Evolutionary conservation across 2,797 vertebrate genomes (phyloP).

Genomic region (Myotis myotis): DNA sequence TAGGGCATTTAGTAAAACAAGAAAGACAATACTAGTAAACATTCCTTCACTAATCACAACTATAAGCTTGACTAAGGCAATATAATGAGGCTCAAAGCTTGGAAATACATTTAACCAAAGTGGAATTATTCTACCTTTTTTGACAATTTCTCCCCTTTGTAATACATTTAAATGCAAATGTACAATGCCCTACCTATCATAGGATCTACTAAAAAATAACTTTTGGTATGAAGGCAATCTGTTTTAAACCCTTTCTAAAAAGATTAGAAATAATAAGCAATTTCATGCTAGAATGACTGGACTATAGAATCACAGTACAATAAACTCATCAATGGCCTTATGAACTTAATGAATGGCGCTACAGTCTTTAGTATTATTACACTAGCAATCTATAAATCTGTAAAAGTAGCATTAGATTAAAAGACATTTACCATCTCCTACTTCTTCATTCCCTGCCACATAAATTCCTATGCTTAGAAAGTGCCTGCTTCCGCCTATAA

Average conservation of each 20-base stretch:
- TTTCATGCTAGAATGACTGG: neutral
- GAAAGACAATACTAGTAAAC: neutral
- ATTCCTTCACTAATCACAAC: constrained; percentile 12
- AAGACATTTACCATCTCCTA: constrained; percentile 16
- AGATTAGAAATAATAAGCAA: neutral
- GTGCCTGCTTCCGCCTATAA: neutral
- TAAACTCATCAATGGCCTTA: constrained; percentile 3
- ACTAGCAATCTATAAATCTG: neutral
- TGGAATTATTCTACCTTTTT: constrained; percentile 22
- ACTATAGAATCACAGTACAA: neutral
- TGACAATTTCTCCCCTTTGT: neutral
- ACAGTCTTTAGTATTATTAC: neutral
- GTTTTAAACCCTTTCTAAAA: constrained; percentile 50
- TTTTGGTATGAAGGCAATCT: constrained; percentile 18
- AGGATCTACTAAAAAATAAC: neutral
- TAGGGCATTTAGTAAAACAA: constrained; percentile 5
- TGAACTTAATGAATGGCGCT: neutral
- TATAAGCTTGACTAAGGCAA: neutral
- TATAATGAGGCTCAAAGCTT: neutral
- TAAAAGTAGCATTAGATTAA: constrained; percentile 1
- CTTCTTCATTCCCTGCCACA: neutral
- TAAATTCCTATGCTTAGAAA: constrained; percentile 44
- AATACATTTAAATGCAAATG: constrained; percentile 42
- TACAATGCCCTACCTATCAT: neutral
- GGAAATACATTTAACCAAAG: neutral